These are phyloP conservation scores for Merodon equestris DNA, from an alignment of 2,888 invertebrate genomes.

Conservation along the genomic window DNA sequence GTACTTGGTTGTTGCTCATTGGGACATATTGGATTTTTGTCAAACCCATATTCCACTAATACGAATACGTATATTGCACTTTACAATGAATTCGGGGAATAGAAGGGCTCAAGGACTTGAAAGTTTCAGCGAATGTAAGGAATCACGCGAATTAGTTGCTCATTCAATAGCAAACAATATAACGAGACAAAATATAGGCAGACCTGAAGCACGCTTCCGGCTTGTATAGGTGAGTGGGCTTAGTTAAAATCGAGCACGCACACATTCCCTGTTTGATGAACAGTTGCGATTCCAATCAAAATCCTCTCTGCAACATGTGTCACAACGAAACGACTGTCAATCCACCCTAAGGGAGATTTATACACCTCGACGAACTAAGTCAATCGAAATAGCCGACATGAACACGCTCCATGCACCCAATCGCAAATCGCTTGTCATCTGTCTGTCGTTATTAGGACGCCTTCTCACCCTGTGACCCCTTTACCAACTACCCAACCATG, in stretches of 20 bases:
- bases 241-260: slow-evolving; percentile 5
- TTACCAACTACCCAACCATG: too few relatives aligned
- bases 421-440: slow-evolving; percentile 60
- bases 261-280: neutral
- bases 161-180: slow-evolving; percentile 57
- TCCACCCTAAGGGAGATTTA: slow-evolving; percentile 64
- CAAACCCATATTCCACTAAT: slow-evolving; percentile 14
- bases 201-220: slow-evolving; percentile 4
- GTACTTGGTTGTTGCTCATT: slow-evolving; percentile 24
- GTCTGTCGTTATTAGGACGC: slow-evolving; percentile 53
- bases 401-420: slow-evolving; percentile 15
- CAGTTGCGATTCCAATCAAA: slow-evolving; percentile 50
- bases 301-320: slow-evolving; percentile 61
- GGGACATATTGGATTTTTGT: slow-evolving; percentile 35
- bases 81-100: too few relatives aligned
- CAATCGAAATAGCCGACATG: slow-evolving; percentile 30
- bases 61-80: slow-evolving; percentile 3
- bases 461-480: slow-evolving; percentile 61
- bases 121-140: slow-evolving; percentile 42
- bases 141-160: slow-evolving; percentile 61
- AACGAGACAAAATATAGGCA: slow-evolving; percentile 35
- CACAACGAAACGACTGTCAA: slow-evolving; percentile 40
- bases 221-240: neutral
- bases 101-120: slow-evolving; percentile 46
- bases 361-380: slow-evolving; percentile 50